Evolutionary conservation across 2,113 vertebrate genomes (phyloP).

Genomic region (Sturnira hondurensis): DNA sequence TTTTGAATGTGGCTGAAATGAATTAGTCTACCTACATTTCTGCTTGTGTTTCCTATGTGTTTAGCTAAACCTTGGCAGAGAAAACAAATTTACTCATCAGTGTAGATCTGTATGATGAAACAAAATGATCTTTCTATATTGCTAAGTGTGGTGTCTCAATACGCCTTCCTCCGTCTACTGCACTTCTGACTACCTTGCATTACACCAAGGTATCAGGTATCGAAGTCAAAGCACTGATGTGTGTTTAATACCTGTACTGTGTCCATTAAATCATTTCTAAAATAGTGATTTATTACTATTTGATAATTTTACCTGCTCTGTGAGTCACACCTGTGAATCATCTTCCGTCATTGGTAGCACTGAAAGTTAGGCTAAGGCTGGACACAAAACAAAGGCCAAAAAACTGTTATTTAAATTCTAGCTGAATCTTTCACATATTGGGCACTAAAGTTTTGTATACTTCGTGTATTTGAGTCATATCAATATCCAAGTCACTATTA

Average conservation of each 20-base stretch:
- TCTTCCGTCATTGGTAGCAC: not conserved
- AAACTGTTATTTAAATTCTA: not conserved
- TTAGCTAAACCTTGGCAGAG: not conserved
- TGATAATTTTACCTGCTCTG: not conserved
- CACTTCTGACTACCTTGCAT: not conserved
- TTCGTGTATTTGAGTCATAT: not conserved
- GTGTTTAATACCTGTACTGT: not conserved
- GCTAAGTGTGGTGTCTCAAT: not conserved
- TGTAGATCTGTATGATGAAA: not conserved
- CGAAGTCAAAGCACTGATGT: not conserved
- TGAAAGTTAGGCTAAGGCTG: not conserved
- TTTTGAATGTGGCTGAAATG: not conserved
- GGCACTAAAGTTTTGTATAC: not conserved
- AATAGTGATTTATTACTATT: not conserved
- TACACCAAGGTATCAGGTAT: not conserved
- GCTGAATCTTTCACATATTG: not conserved
- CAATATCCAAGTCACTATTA: not conserved
- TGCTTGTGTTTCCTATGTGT: not conserved
- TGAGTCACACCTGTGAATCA: not conserved
- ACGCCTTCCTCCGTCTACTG: accelerated
- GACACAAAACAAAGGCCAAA: not conserved
- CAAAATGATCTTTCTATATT: not conserved
- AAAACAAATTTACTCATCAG: not conserved
- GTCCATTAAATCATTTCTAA: not conserved
- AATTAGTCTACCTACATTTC: not conserved